A percentile compares a stretch with the other conserved stretches of the same genome.
These are phyloP conservation scores for Regulus satrapa DNA, from an alignment of 2,113 vertebrate genomes.

Conservation along the genomic window DNA sequence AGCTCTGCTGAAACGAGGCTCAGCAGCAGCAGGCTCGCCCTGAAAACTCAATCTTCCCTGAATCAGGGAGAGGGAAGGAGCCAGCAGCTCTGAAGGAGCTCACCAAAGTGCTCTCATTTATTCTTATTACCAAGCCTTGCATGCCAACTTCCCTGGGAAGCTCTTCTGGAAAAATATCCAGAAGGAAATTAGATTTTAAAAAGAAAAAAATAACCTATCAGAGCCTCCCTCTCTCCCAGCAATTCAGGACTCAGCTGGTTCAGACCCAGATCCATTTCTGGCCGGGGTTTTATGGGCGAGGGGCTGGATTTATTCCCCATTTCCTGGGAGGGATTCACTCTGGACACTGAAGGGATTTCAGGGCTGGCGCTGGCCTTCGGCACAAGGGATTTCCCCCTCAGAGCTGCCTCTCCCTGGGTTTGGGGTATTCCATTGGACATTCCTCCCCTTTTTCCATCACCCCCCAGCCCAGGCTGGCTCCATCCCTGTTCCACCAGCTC, in stretches of 20 bases:
- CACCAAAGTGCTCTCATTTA: neutral
- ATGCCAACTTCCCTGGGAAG: slow-evolving; percentile 7
- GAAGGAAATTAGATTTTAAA: neutral
- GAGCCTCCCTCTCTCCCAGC: neutral
- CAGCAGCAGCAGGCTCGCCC: neutral
- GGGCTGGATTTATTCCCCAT: neutral
- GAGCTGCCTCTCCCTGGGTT: neutral
- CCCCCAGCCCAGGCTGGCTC: neutral
- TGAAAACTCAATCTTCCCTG: neutral
- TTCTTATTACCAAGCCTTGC: neutral
- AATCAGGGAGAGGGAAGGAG: neutral
- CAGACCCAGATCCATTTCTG: neutral
- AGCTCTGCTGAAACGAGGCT: neutral
- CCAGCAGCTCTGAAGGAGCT: neutral
- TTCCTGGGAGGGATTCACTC: neutral
- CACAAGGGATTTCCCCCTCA: neutral
- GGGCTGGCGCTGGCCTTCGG: neutral
- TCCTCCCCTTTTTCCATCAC: neutral
- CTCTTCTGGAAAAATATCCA: neutral
- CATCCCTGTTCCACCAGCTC: neutral
- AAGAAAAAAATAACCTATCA: neutral
- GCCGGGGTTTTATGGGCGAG: neutral
- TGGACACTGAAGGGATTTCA: neutral
- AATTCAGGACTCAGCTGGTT: neutral
- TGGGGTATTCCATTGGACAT: accelerated